phyloP scores from a whole-genome alignment of 2,113 vertebrate genomes.

The Hippopotamus amphibius region DNA sequence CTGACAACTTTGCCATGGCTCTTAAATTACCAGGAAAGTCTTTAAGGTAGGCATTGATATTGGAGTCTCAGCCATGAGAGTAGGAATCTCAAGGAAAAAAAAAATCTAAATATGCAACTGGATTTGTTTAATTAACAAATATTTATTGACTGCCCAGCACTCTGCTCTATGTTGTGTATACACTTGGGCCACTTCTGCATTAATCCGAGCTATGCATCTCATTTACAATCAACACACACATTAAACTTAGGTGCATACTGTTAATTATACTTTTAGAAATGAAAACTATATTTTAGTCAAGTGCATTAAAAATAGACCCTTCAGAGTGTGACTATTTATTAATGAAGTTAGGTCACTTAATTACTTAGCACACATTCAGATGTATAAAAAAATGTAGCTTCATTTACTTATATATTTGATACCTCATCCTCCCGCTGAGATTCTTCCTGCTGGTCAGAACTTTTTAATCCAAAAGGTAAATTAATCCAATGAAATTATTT shows the following conservation, averaged over 20 bases:
- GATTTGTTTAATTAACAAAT: neutral
- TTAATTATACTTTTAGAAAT: conserved; percentile 60
- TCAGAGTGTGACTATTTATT: conserved; percentile 55
- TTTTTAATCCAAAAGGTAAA: conserved; percentile 11
- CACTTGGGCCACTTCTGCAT: neutral
- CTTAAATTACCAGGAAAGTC: neutral
- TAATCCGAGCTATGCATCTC: neutral
- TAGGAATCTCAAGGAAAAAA: neutral
- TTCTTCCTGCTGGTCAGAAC: neutral
- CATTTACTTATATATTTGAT: neutral
- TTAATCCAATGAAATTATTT: neutral
- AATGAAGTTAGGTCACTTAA: conserved; percentile 60
- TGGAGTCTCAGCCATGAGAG: neutral
- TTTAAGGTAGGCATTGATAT: neutral
- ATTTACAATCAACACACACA: neutral
- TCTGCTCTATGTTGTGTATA: neutral
- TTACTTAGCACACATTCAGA: conserved; percentile 53
- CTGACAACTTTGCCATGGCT: neutral
- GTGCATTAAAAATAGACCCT: conserved; percentile 47
- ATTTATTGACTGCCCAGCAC: neutral
- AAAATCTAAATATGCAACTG: neutral
- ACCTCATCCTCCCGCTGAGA: neutral
- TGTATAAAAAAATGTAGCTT: conserved; percentile 51
- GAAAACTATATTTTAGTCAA: conserved; percentile 59
- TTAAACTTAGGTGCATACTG: neutral